Conservation (phyloP, 2,113 vertebrate genomes). For the Gasterosteus aculeatus region DNA sequence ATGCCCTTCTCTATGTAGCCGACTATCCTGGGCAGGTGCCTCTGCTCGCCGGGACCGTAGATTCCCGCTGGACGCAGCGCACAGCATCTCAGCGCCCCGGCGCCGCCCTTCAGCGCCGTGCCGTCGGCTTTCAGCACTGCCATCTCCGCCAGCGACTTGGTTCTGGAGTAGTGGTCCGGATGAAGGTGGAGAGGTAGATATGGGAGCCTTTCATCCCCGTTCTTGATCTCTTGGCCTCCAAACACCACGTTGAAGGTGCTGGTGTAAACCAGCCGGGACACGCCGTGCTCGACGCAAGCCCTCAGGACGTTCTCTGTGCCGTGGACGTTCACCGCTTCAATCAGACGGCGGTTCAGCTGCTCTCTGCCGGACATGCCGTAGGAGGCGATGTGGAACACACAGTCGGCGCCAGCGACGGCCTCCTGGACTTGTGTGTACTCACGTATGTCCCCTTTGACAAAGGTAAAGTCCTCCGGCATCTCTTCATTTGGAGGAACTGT, state of each 20-base stretch:
- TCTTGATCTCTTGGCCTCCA: slow-evolving; percentile 90
- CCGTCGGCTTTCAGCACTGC: slow-evolving; percentile 88
- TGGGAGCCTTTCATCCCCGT: slow-evolving; percentile 91
- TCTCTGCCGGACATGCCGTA: slow-evolving; percentile 96
- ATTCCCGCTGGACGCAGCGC: slow-evolving; percentile 92
- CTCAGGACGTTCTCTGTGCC: slow-evolving; percentile 90
- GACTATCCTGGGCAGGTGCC: slow-evolving; percentile 94
- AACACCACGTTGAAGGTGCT: slow-evolving; percentile 96
- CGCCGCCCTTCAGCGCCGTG: slow-evolving; percentile 55
- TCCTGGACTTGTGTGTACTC: slow-evolving; percentile 80
- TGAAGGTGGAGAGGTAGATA: slow-evolving; percentile 93
- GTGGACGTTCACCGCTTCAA: slow-evolving; percentile 88
- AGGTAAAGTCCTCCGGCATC: slow-evolving; percentile 82
- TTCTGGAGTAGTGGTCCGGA: slow-evolving; percentile 94
- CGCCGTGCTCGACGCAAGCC: slow-evolving; percentile 79
- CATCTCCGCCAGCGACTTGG: slow-evolving; percentile 92
- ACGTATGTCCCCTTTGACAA: slow-evolving; percentile 86
- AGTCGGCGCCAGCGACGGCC: slow-evolving; percentile 81
- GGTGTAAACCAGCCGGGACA: slow-evolving; percentile 89
- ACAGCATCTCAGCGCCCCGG: slow-evolving; percentile 84
- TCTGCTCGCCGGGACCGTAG: slow-evolving; percentile 93
- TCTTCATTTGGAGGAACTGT: slow-evolving; percentile 72
- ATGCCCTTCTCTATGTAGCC: slow-evolving; percentile 89
- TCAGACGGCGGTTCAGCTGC: slow-evolving; percentile 87
- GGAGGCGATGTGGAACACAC: slow-evolving; percentile 92